Base-by-base conservation (phyloP, 1,140 invertebrate genomes). In the Saccostrea echinata region DNA sequence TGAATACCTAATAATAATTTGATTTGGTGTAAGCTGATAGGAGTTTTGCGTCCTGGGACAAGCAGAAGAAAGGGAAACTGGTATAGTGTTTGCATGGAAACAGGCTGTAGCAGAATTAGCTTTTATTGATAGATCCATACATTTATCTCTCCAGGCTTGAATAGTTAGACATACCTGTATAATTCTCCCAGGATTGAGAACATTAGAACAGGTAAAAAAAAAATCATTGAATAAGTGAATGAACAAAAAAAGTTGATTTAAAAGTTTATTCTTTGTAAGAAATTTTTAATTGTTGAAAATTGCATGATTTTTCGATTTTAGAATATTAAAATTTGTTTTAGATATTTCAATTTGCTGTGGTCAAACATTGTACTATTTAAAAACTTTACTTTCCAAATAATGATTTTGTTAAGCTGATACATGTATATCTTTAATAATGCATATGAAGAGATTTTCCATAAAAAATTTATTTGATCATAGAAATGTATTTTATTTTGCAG, bases 1-100 rank as follows among this genome's bases (percentile, higher is more conserved):
- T 84, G 83, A 84, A 84, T 55, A 84, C 52, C 30, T 57, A 53
- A 83, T 83, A 83, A 83, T 51, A 76, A 76, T 76, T 76, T 76
- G 68, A 76, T 76, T 76, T 76, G 24, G 68, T 76, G 68, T 76
- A 76, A 76, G 68, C 68, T 24, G 30, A 76, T 35, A 76, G 68
- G 68, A 76, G 27, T 76, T 24, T 11, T 33, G 68, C 27, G 68
- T 76, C 68, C 68, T 76, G 68, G 68, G 68, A 76, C 68, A 76
- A 30, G 18, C n/a, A 61, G 55, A 61, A 30, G 68, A 30, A 76
- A 76, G 68, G 27, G 68, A 76, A 76, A 76, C 68, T 76, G 68
- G 68, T 76, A 61, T 76, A 35, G 68, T 76, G 68, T 76, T 76
- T 33, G 68, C 68, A 76, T 76, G 68, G 68, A 76, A 76, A 76